Evolutionary conservation across 2,113 vertebrate species (phyloP), one percentile per base, ranked within the genome.

Genomic region (Lepisosteus oculatus): DNA sequence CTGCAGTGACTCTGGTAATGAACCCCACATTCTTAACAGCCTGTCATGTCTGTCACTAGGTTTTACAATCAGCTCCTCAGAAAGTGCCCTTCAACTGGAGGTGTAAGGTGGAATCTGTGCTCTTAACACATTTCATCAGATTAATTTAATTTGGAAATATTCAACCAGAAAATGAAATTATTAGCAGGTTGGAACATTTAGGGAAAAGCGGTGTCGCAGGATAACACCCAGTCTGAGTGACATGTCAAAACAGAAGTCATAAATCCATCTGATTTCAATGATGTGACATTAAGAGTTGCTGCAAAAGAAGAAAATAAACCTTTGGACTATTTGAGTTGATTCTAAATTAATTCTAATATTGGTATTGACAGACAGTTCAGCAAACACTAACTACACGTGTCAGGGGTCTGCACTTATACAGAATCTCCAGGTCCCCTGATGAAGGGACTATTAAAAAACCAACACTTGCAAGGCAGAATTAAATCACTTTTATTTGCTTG

Each of bases 151-250:
- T 91, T 92, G 82, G 84, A 90, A 86, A 92, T 85, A 85, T 89
- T 90, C 84, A 85, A 90, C 87, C 90, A 88, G 91, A 93, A 93
- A 92, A 92, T 90, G 86, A 88, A 92, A 90, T 92, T 86, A 94
- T 93, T 91, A 92, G 86, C 91, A 88, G 84, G 86, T 91, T 86
- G 86, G 71, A 83, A 81, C 79, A 65, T 76, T 76, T 73, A 82
- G 77, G 79, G 79, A 85, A 84, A 81, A 84, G 85, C 78, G 80
- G 85, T 77, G 90, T 86, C 83, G 85, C 80, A 74, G 82, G 73
- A 75, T 91, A 87, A 83, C 81, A 87, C 79, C 85, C 86, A 88
- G 88, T 85, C 70, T 86, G 87, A 81, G 86, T 54, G 80, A 85
- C 78, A 86, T 93, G 92, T 91, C 89, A 93, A 87, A 92, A 89